Conservation (phyloP, 2,113 vertebrate genomes). For the Entelurus aequoreus region DNA sequence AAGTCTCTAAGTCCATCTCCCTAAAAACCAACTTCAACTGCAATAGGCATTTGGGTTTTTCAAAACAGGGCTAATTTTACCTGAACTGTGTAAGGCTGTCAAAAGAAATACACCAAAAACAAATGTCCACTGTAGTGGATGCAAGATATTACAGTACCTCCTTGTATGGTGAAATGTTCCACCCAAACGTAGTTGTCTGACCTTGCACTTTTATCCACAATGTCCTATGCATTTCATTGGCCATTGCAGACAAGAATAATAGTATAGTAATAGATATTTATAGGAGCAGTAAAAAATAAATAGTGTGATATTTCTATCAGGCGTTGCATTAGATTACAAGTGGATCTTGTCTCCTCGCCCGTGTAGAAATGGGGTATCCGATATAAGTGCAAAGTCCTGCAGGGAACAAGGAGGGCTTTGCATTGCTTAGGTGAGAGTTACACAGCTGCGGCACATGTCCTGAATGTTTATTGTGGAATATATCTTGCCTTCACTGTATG, state of each 20-base stretch:
- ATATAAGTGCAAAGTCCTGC: constrained; percentile 23
- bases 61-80: too few species aligned
- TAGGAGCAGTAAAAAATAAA: background rate
- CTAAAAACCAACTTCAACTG: too few species aligned
- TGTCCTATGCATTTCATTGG: constrained; percentile 1
- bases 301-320: constrained; percentile 3
- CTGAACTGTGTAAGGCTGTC: too few species aligned
- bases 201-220: background rate
- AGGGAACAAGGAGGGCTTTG: constrained; percentile 40
- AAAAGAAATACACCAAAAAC: too few species aligned
- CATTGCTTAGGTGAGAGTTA: constrained; percentile 19
- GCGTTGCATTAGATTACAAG: constrained; percentile 20
- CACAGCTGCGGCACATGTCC: constrained; percentile 18
- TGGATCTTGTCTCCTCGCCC: constrained; percentile 21
- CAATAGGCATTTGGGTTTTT: too few species aligned
- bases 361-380: constrained; percentile 27
- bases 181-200: background rate
- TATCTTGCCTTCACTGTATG: background rate
- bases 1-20: too few species aligned
- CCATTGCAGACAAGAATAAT: constrained; percentile 3
- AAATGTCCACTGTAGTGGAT: too few species aligned
- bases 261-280: constrained; percentile 8
- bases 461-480: constrained; percentile 23
- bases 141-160: background rate
- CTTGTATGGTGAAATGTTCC: background rate